A percentile compares a stretch with the other conserved stretches of the same genome.
These are phyloP conservation scores for Drosophila phalerata DNA, from an alignment of 2,888 invertebrate genomes.

Conservation along the genomic window DNA sequence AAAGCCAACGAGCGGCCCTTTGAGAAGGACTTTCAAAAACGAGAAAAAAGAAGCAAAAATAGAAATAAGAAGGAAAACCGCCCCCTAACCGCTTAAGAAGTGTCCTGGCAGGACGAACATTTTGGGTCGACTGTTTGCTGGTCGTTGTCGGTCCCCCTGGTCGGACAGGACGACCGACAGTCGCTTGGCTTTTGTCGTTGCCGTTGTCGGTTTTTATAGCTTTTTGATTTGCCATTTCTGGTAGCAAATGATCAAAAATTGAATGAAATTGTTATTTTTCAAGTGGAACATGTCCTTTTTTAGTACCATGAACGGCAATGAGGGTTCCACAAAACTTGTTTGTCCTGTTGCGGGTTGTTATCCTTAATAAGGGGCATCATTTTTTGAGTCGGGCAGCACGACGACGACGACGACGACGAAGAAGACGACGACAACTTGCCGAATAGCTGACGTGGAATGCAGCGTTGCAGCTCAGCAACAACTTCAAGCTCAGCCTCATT, in stretches of 20 bases:
- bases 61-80: conserved; percentile 37
- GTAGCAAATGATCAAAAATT: conserved; percentile 83
- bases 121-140: conserved; percentile 45
- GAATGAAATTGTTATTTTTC: conserved; percentile 82
- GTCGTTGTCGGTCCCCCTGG: conserved; percentile 9
- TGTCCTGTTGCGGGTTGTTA: conserved; percentile 78
- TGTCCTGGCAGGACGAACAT: conserved; percentile 49
- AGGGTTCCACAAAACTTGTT: conserved; percentile 53
- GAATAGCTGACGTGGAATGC: conserved; percentile 33
- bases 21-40: conserved; percentile 12
- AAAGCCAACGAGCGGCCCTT: conserved; percentile 65
- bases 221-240: conserved; percentile 83
- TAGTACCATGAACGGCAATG: conserved; percentile 24
- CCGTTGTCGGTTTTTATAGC: conserved; percentile 76
- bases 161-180: conserved; percentile 12
- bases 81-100: conserved; percentile 72
- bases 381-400: conserved; percentile 16
- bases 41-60: background rate
- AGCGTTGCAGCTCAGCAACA: conserved; percentile 37
- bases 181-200: conserved; percentile 51
- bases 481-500: background rate
- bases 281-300: conserved; percentile 82
- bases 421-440: conserved; percentile 4
- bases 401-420: background rate
- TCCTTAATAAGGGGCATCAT: conserved; percentile 74